Conservation (phyloP, 2,113 vertebrate genomes). For the Pycnonotus jocosus region DNA sequence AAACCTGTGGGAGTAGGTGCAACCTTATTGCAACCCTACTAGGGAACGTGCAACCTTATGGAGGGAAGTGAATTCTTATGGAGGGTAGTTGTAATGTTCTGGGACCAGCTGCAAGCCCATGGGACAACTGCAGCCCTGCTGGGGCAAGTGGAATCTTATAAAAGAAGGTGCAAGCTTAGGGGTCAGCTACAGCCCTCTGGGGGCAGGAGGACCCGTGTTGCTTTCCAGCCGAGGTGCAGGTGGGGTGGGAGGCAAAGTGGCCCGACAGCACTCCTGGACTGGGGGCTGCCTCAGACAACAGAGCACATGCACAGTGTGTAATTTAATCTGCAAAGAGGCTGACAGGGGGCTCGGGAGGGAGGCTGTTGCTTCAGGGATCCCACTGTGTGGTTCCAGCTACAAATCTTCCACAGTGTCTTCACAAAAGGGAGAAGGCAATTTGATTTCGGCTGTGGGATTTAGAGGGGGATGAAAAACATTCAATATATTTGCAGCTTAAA, state of each 20-base stretch:
- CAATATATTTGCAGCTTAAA: background rate
- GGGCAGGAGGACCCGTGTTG: too few species aligned
- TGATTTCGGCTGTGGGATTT: background rate
- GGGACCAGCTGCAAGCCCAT: background rate
- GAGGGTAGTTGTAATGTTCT: background rate
- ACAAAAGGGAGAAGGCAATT: background rate
- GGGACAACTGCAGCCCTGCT: background rate
- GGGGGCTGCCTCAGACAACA: background rate
- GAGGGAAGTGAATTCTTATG: background rate
- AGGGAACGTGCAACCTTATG: background rate
- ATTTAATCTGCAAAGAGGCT: background rate
- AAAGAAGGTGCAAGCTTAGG: background rate
- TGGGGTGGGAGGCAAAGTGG: background rate
- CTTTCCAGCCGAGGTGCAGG: background rate
- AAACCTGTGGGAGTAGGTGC: background rate
- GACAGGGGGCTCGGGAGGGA: background rate
- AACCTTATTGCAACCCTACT: fast-evolving
- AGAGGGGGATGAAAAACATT: background rate
- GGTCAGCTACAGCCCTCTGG: background rate
- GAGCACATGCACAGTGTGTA: background rate
- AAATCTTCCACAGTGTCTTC: background rate
- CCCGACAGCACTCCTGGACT: fast-evolving
- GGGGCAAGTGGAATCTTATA: background rate
- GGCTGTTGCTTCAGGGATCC: background rate
- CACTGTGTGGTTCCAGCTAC: background rate